Base-by-base conservation (phyloP, 2,888 invertebrate species). In the Pseudococcus longispinus region DNA sequence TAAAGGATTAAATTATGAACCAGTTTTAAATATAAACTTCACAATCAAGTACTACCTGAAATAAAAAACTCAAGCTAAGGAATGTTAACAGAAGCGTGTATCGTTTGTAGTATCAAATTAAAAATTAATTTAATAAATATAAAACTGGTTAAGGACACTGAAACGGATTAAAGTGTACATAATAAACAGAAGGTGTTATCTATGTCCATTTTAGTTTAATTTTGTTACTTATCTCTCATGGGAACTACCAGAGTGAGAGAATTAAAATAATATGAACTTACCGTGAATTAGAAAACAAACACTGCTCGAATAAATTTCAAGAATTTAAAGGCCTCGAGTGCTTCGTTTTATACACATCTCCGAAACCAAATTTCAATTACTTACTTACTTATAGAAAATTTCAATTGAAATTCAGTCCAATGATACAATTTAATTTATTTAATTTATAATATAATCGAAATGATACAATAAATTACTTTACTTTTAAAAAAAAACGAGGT, bases 1-100 rank as follows among this genome's bases (percentile, higher is more conserved):
- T 37, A 84, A 60, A 84, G 84, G 84, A 55, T 32, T 51, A 55
- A 46, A 84, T 84, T 60, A 84, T 84, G 84, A 84, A 84, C 84
- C 84, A 37, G 84, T 84, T 84, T 84, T 84, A 65, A 84, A 65
- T 65, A 84, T 37, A 60, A 55, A 65, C 37, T 84, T 20, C 3
- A 42, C 70, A 65, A 84, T 60, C 37, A 84, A 84, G 32, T 65
- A 84, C 60, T 37, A 65, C 37, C 51, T 84, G 55, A 26, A 46
- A 46, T 44, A 46, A 46, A 51, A 83, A 83, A 84, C 20, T 55
- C 26, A 55, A 55, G 29, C 51, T 32, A 51, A 84, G 44, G 29
- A 55, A 26, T 84, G 84, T 84, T 51, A 51, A 51, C 42, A 84
- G 55, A 29, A 23, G 26, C 44, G 55, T 84, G 55, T 55, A 55